phyloP scores from a whole-genome alignment of 2,888 invertebrate species.

The Thymelicus sylvestris region DNA sequence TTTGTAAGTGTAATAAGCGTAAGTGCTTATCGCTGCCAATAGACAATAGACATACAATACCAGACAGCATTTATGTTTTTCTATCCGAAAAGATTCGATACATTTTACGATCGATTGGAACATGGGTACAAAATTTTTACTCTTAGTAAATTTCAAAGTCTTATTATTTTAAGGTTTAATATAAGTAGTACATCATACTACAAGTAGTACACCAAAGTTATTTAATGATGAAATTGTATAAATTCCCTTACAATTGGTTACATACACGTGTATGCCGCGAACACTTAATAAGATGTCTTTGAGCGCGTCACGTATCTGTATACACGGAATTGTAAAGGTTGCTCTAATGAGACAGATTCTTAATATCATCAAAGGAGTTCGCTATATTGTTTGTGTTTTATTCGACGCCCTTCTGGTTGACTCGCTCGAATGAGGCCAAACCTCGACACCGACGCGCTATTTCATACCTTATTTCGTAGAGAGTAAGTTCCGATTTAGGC shows the following conservation, averaged over 20 bases:
- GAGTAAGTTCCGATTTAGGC: neutral
- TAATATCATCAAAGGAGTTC: conserved; percentile 39
- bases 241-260: neutral
- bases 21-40: no score
- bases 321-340: conserved; percentile 19
- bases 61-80: no score
- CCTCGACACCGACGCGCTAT: neutral
- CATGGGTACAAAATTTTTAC: no score
- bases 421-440: conserved; percentile 19
- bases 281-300: conserved; percentile 23
- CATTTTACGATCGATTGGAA: no score
- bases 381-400: conserved; percentile 39
- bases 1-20: no score
- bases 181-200: no score
- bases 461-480: neutral
- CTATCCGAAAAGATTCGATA: no score
- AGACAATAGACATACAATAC: no score
- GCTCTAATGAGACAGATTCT: conserved; percentile 36
- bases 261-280: neutral
- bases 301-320: conserved; percentile 15
- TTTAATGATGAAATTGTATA: neutral
- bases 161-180: no score
- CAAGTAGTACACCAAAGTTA: neutral
- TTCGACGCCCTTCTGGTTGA: conserved; percentile 42
- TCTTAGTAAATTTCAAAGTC: no score